A percentile compares a stretch with the other conserved stretches of the same genome.
phyloP scores from a whole-genome alignment of 2,113 vertebrate species.

The Microtus oregoni region DNA sequence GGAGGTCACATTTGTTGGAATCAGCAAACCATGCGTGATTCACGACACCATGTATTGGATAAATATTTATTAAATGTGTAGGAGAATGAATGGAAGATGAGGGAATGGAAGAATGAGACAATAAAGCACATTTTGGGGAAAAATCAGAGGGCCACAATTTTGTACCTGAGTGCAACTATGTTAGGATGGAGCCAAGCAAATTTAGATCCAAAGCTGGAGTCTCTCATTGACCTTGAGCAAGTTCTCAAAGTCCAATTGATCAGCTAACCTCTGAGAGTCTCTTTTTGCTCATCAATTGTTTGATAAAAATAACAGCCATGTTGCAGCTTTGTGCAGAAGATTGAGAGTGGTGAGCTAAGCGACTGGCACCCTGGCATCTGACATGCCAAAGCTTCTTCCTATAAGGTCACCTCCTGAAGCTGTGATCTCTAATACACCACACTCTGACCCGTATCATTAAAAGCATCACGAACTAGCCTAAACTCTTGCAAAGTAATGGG shows the following conservation, averaged over 20 bases:
- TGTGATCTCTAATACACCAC: neutral
- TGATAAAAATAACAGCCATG: neutral
- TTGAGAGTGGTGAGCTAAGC: neutral
- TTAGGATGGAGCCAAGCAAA: neutral
- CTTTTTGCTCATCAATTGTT: neutral
- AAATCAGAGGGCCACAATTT: neutral
- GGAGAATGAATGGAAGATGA: neutral
- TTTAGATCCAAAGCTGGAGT: neutral
- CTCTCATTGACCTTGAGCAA: conserved; percentile 3
- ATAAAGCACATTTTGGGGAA: neutral
- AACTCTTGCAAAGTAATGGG: rapidly evolving
- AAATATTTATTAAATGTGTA: conserved; percentile 37
- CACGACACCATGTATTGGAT: neutral
- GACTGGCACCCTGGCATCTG: neutral
- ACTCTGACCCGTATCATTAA: neutral
- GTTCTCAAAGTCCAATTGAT: conserved; percentile 1
- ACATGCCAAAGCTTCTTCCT: neutral
- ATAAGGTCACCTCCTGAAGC: neutral
- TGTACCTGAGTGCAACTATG: neutral
- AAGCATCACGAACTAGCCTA: neutral
- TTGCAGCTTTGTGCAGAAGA: neutral
- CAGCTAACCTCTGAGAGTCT: neutral
- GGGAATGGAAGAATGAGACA: neutral
- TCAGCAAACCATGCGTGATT: neutral
- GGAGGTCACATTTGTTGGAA: neutral